Conservation (phyloP, 2,797 vertebrate species). For the Aselliscus stoliczkanus region DNA sequence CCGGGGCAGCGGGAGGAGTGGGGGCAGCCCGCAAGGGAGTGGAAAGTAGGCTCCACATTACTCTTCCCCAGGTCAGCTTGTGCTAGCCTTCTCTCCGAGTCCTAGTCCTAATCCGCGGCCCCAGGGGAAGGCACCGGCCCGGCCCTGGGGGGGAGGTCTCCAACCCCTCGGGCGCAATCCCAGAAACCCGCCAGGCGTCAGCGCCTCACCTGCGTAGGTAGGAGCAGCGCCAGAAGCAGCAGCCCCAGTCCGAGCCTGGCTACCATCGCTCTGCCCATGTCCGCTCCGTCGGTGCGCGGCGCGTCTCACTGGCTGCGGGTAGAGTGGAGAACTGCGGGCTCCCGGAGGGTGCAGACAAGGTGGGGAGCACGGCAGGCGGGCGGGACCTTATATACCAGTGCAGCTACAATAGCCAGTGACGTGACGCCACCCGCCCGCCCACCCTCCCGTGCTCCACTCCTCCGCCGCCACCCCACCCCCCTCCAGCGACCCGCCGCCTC, state of each 20-base stretch:
- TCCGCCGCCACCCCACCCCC: constrained; percentile 24
- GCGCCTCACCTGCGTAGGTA: constrained; percentile 83
- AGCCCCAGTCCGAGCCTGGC: constrained; percentile 82
- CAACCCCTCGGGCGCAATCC: background rate
- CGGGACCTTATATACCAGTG: constrained; percentile 72
- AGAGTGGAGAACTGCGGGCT: background rate
- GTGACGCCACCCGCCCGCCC: constrained; percentile 56
- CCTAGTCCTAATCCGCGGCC: no score
- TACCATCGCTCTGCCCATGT: constrained; percentile 80
- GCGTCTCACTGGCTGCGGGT: background rate
- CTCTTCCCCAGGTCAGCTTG: background rate
- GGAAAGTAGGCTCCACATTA: background rate
- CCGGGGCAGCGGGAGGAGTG: background rate
- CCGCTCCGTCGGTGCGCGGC: constrained; percentile 69
- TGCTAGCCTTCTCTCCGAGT: background rate
- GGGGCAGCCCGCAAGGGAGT: background rate
- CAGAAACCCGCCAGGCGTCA: background rate
- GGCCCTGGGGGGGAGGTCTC: background rate
- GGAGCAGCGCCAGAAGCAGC: constrained; percentile 81
- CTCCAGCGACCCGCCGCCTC: background rate
- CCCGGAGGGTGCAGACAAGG: background rate
- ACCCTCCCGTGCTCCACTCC: background rate
- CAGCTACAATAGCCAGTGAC: constrained; percentile 70
- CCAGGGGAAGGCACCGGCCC: background rate
- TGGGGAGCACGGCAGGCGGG: constrained; percentile 41